Conservation (phyloP, 1,140 invertebrate species). For the Ceratina australensis region DNA sequence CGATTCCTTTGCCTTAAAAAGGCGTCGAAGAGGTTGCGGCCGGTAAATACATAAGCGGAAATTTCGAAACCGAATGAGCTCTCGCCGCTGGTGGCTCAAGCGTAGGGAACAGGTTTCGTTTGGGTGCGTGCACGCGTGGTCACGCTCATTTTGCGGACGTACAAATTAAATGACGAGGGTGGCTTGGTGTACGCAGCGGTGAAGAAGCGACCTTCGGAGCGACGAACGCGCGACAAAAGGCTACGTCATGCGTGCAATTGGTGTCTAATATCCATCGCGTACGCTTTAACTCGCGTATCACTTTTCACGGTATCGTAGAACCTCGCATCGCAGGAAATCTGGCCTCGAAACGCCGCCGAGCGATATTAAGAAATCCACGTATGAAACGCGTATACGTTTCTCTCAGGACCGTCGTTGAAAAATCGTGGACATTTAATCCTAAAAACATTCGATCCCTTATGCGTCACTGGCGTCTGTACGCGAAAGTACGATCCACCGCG, state of each 20-base stretch:
- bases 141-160: slow-evolving; percentile 43
- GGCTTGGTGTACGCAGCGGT: slow-evolving; percentile 22
- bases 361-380: too few relatives aligned
- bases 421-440: slow-evolving; percentile 25
- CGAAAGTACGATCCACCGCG: slow-evolving; percentile 25
- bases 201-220: slow-evolving; percentile 42
- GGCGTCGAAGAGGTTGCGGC: not conserved
- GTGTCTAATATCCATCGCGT: slow-evolving; percentile 37
- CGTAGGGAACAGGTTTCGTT: slow-evolving; percentile 33
- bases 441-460: slow-evolving; percentile 36
- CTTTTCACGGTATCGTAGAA: slow-evolving; percentile 36
- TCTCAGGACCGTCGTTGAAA: not conserved
- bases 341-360: not conserved
- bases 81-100: not conserved
- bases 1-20: slow-evolving; percentile 17
- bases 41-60: slow-evolving; percentile 17
- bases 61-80: slow-evolving; percentile 43
- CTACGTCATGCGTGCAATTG: slow-evolving; percentile 45
- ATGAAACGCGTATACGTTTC: not conserved
- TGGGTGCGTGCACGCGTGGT: slow-evolving; percentile 27
- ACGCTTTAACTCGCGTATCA: slow-evolving; percentile 31
- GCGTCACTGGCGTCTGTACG: slow-evolving; percentile 15
- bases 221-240: slow-evolving; percentile 34
- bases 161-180: slow-evolving; percentile 44
- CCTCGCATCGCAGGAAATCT: slow-evolving; percentile 13